Base-by-base conservation (phyloP, 2,888 invertebrate genomes). In the Nipponacmea schrenckii region DNA sequence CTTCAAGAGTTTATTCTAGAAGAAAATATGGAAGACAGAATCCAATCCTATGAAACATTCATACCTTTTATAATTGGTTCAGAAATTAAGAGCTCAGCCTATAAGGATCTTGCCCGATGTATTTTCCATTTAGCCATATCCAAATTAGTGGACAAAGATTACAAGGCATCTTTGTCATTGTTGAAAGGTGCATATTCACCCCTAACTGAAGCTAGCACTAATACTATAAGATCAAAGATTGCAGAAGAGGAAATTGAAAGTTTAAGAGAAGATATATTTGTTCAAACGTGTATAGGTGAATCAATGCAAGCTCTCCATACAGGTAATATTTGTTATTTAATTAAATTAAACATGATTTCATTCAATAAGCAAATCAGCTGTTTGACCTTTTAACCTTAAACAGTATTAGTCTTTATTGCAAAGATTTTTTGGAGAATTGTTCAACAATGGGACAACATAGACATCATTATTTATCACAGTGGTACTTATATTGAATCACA, bases 251-350 rank as follows among this genome's bases (percentile, higher is more conserved):
- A 68, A 63, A 56, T 69, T 39, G 74, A 75, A 4, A 26, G 27
- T 17, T 62, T 79, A 45, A 76, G 75, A 39, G 68, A 71, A 8
- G 81, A 81, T 46, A 69, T 79, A 20, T 39, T 63, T 1, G 74
- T 78, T 71, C 77, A 81, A 20, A 74, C 66, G 12, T 78, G 75
- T 64, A 65, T 78, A 17, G 79, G 77, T 0, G 76, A 79, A 48
- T 74, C 79, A 10, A 68, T 75, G 45, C 74, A 81, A 63, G 78
- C 81, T 8, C 70, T 73, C 50, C 69, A 72, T 46, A 78, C 74
- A 68, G 81, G 81, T 81, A 72, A 8, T 39, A 8, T 39, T 31
- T n/a, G 45, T 5, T 17, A 14, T 1, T 20, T 7, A n/a, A 8
- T 8, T 68, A 7, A 31, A 14, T 62, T n/a, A n/a, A n/a, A n/a